A percentile compares a stretch with the other conserved stretches of the same genome.
phyloP scores from a whole-genome alignment of 2,113 vertebrate genomes.

The Taxidea taxus region DNA sequence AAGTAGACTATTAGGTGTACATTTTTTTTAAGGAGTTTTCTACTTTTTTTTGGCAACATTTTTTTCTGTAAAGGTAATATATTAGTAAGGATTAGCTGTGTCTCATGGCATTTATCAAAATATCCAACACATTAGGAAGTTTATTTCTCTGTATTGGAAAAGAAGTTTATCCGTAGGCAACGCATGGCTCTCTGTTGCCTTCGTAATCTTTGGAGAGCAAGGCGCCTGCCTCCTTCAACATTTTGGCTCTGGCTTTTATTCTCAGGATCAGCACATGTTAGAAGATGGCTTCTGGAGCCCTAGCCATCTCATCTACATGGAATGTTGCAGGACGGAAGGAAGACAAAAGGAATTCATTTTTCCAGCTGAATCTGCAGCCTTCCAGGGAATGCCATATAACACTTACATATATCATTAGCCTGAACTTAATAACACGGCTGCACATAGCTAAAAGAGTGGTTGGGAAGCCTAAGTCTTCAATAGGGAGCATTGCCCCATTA shows the following conservation, averaged over 20 bases:
- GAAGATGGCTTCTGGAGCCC: background rate
- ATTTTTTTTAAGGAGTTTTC: conserved; percentile 10
- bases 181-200: background rate
- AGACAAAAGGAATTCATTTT: background rate
- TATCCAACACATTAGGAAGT: background rate
- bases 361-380: background rate
- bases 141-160: background rate
- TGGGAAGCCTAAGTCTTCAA: background rate
- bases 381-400: background rate
- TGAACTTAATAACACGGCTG: background rate
- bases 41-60: conserved; percentile 17
- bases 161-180: background rate
- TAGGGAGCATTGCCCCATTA: background rate
- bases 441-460: background rate
- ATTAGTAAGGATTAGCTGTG: background rate
- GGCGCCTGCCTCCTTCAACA: background rate
- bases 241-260: background rate
- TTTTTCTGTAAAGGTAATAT: conserved; percentile 6
- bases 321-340: background rate
- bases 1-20: conserved; percentile 32
- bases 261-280: background rate
- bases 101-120: background rate
- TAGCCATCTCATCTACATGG: background rate
- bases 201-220: background rate
- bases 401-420: background rate